Evolutionary conservation across 2,888 invertebrate species (phyloP).

Genomic region (Seira musarum): DNA sequence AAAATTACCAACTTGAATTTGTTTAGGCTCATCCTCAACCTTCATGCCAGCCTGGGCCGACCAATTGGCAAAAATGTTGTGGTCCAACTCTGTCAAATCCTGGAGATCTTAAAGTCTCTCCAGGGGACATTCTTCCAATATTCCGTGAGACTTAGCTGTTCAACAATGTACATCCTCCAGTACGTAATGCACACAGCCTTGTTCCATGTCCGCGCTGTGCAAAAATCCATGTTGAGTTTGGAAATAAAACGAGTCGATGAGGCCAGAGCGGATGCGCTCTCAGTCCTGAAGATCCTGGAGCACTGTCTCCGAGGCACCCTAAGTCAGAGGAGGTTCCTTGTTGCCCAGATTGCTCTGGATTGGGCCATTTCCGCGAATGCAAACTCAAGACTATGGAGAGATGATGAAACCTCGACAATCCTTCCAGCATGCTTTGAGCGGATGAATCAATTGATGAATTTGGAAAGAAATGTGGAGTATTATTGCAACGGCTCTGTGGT

Average conservation of each 20-base stretch:
- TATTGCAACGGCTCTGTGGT: constrained; percentile 85
- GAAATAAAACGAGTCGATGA: constrained; percentile 57
- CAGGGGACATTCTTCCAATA: constrained; percentile 81
- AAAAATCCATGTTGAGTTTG: constrained; percentile 27
- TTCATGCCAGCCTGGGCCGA: constrained; percentile 81
- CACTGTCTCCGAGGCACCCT: constrained; percentile 79
- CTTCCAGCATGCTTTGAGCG: constrained; percentile 79
- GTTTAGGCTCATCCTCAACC: constrained; percentile 78
- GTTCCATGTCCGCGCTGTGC: constrained; percentile 71
- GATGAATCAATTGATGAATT: constrained; percentile 78
- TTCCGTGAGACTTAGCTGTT: constrained; percentile 80
- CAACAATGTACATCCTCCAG: constrained; percentile 84
- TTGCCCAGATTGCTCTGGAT: constrained; percentile 80
- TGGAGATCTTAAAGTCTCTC: constrained; percentile 86
- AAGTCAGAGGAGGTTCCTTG: constrained; percentile 78
- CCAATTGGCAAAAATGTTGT: constrained; percentile 86
- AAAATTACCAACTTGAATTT: too few species aligned
- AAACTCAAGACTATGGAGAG: constrained; percentile 64
- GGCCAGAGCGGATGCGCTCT: constrained; percentile 55
- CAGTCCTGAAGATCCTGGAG: constrained; percentile 70
- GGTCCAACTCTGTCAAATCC: constrained; percentile 83
- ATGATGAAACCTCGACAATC: constrained; percentile 78
- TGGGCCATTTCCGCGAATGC: constrained; percentile 74
- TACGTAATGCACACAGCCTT: constrained; percentile 85
- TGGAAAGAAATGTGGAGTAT: constrained; percentile 76